These are phyloP conservation scores for Hippocampus guttulatus DNA, from an alignment of 2,113 vertebrate species.

Conservation along the genomic window DNA sequence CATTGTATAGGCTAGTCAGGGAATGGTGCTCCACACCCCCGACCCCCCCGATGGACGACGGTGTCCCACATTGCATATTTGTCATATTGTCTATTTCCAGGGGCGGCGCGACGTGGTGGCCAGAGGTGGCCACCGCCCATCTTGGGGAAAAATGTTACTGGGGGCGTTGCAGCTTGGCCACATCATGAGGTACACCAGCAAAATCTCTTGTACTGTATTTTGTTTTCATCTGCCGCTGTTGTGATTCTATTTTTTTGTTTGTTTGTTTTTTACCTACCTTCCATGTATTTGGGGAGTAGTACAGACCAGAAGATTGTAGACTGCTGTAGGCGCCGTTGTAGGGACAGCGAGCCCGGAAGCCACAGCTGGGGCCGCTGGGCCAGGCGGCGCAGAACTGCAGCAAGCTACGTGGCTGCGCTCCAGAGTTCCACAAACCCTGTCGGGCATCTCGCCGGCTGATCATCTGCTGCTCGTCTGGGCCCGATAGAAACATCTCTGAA, in stretches of 20 bases:
- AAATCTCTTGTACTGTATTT: background rate
- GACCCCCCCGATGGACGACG: too few species aligned
- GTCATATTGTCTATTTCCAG: too few species aligned
- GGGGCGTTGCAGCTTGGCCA: background rate
- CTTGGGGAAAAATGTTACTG: too few species aligned
- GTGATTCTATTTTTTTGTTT: background rate
- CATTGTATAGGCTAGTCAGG: background rate
- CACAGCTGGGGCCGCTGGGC: conserved; percentile 7
- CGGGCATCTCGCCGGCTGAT: conserved; percentile 19
- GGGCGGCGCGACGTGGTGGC: too few species aligned
- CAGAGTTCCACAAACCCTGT: conserved; percentile 30
- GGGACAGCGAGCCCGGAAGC: conserved; percentile 5
- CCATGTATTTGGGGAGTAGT: conserved; percentile 45
- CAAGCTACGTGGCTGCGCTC: conserved; percentile 28
- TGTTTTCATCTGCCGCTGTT: background rate
- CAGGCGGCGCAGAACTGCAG: conserved; percentile 38
- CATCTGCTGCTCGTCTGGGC: conserved; percentile 34
- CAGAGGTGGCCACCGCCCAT: too few species aligned
- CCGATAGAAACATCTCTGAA: conserved; percentile 66
- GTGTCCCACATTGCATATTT: too few species aligned
- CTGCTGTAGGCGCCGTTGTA: conserved; percentile 45
- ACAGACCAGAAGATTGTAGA: conserved; percentile 51
- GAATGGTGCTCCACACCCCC: background rate
- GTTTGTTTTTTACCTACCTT: conserved; percentile 65
- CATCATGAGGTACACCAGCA: background rate